Percentiles rank a stretch among this genome's conserved stretches.
Conservation (phyloP, 2,797 vertebrate species). For the Hemibagrus guttatus region DNA sequence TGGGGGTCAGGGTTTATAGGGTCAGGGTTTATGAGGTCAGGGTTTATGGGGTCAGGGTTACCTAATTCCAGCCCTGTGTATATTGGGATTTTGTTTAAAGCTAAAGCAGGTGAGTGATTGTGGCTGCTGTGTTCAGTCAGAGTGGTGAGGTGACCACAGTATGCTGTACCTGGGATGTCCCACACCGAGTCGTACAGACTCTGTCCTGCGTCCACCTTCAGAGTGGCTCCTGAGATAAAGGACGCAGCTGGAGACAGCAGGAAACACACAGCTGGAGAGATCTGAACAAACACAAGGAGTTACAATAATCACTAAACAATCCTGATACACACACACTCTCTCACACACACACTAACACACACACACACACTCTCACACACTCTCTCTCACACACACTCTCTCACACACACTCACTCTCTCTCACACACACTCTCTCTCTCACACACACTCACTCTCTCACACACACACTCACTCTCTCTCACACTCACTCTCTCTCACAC, state of each 20-base stretch:
- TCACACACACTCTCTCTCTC: no score
- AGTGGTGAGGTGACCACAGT: not conserved
- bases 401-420: no score
- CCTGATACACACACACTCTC: not conserved
- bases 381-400: conserved; percentile 59
- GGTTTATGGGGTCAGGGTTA: no score
- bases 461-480: no score
- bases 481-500: no score
- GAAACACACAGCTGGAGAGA: conserved; percentile 90
- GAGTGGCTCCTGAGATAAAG: conserved; percentile 86
- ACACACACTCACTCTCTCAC: no score
- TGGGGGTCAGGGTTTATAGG: no score
- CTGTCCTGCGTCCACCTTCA: conserved; percentile 86
- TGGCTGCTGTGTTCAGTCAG: not conserved
- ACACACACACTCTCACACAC: conserved; percentile 61
- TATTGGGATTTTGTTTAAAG: no score
- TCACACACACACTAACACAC: not conserved
- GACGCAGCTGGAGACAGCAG: conserved; percentile 90
- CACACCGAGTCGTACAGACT: conserved; percentile 73
- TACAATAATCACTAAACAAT: not conserved
- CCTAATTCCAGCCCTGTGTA: no score
- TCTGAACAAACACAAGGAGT: conserved; percentile 73
- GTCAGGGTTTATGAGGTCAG: no score
- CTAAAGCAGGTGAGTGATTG: not conserved
- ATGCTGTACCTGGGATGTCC: conserved; percentile 77